Evolutionary conservation across 2,888 invertebrate genomes (phyloP).

Genomic region (Gibbula magus): DNA sequence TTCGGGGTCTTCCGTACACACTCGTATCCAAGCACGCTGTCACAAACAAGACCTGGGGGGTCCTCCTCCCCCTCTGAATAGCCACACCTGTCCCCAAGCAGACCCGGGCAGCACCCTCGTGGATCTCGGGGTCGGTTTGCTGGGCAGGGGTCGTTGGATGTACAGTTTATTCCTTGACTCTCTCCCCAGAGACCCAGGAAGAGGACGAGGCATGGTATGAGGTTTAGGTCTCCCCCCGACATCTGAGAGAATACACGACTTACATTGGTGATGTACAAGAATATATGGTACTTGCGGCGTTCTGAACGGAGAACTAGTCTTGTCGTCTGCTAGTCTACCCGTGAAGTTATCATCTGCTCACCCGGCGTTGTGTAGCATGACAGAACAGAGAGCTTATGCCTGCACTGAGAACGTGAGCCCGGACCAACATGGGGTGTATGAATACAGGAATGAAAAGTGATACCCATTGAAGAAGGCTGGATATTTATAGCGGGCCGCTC

Average conservation of each 20-base stretch:
- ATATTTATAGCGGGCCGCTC: constrained; percentile 23
- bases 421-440: background rate
- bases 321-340: background rate
- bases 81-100: constrained; percentile 21
- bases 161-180: constrained; percentile 13
- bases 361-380: background rate
- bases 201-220: background rate
- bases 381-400: background rate
- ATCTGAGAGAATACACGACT: background rate
- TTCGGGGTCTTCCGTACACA: background rate
- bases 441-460: constrained; percentile 30
- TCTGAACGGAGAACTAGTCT: background rate
- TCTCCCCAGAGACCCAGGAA: background rate
- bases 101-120: constrained; percentile 27
- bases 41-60: constrained; percentile 9
- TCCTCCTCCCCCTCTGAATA: background rate
- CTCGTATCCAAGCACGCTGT: constrained; percentile 24
- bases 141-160: constrained; percentile 10
- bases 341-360: background rate
- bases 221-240: background rate
- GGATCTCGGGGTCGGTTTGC: constrained; percentile 10
- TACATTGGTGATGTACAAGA: background rate
- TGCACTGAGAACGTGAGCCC: background rate
- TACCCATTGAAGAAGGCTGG: constrained; percentile 30
- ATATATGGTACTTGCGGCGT: background rate